Conservation (phyloP, 2,888 invertebrate species). For the Zele albiditarsus region DNA sequence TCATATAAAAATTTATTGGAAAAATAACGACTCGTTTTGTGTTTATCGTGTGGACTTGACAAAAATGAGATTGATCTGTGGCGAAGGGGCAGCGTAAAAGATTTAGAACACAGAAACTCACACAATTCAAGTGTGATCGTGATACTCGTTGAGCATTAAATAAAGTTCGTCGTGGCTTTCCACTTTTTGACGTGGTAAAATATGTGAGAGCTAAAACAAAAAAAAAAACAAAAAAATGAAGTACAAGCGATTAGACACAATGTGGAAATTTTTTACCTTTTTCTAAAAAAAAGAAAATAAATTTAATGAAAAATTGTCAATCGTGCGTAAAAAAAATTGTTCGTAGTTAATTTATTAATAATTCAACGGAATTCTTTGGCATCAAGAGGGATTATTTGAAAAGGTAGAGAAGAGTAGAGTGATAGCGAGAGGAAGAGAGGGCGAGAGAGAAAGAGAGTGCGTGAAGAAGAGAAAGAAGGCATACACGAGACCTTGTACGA, state of each 20-base stretch:
- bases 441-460: conserved; percentile 21
- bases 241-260: conserved; percentile 53
- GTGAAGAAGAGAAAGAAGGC: conserved; percentile 10
- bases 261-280: conserved; percentile 62
- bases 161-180: conserved; percentile 38
- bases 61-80: conserved; percentile 18
- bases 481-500: background rate
- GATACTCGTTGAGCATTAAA: conserved; percentile 38
- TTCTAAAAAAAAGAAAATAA: conserved; percentile 56
- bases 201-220: conserved; percentile 1
- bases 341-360: conserved; percentile 39
- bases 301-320: conserved; percentile 30
- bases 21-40: conserved; percentile 34
- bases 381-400: conserved; percentile 29
- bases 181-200: conserved; percentile 15
- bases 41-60: conserved; percentile 29
- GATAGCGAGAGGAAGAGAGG: conserved; percentile 29
- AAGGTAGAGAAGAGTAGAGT: conserved; percentile 28
- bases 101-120: background rate
- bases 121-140: conserved; percentile 11
- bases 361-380: conserved; percentile 35
- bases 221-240: conserved; percentile 35
- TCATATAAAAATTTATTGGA: conserved; percentile 21
- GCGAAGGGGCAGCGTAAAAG: conserved; percentile 22
- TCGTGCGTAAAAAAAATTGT: conserved; percentile 40